Conservation (phyloP, 2,113 vertebrate genomes). For the Uropsilus gracilis region DNA sequence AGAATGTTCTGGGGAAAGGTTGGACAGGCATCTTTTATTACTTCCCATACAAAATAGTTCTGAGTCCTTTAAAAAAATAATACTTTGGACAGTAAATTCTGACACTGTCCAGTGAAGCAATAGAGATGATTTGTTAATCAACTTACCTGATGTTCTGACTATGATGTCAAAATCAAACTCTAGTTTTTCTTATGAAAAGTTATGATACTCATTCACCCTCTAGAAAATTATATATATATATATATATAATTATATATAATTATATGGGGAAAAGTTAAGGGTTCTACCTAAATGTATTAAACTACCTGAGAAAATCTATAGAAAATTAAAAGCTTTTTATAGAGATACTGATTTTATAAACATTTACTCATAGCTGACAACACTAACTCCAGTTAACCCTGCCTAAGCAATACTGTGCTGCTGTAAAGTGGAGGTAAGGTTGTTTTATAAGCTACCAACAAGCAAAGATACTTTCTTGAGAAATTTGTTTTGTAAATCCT, state of each 20-base stretch:
- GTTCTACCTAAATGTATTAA: constrained; percentile 23
- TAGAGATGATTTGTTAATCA: neutral
- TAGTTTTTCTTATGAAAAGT: constrained; percentile 39
- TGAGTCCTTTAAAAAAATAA: constrained; percentile 34
- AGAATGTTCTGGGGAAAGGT: neutral
- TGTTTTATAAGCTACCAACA: constrained; percentile 20
- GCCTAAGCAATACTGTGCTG: neutral
- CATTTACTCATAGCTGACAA: constrained; percentile 23
- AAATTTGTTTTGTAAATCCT: neutral
- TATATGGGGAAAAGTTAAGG: neutral
- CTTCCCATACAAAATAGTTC: neutral
- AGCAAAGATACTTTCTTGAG: neutral
- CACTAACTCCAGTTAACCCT: neutral
- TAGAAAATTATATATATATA: neutral
- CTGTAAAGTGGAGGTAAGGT: neutral
- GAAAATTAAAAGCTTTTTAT: neutral
- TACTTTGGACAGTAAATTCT: neutral
- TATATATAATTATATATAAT: neutral
- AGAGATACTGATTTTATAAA: constrained; percentile 24
- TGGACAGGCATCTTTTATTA: neutral
- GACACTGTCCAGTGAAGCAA: constrained; percentile 12
- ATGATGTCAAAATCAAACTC: neutral
- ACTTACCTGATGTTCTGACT: neutral
- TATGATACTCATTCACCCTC: neutral
- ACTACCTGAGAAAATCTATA: constrained; percentile 5